phyloP scores from a whole-genome alignment of 2,797 vertebrate species.

The Scolopax bukidnonensis region DNA sequence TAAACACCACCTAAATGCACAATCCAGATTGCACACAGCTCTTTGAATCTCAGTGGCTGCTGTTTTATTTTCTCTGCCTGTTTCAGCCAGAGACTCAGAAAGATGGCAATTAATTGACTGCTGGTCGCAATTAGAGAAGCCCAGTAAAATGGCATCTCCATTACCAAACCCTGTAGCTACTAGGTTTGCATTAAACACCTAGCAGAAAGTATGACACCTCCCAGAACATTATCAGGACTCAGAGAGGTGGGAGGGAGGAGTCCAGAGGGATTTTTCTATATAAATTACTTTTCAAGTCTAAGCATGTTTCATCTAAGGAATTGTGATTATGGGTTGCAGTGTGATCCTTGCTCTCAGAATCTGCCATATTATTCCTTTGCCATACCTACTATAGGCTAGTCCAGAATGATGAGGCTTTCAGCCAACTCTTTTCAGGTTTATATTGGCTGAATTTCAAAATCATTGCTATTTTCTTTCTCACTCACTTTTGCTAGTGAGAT shows the following conservation, averaged over 20 bases:
- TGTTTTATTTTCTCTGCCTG: slow-evolving; percentile 11
- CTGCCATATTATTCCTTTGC: neutral
- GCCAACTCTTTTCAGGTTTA: neutral
- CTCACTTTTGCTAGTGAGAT: neutral
- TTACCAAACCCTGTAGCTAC: neutral
- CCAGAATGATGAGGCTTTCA: neutral
- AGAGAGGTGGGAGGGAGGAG: neutral
- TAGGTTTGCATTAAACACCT: neutral
- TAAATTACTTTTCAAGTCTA: neutral
- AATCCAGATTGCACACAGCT: slow-evolving; percentile 3
- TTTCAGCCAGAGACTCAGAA: neutral
- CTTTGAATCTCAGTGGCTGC: slow-evolving; percentile 28
- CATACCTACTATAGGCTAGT: neutral
- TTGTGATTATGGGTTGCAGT: neutral
- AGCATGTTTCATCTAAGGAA: neutral
- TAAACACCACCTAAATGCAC: slow-evolving; percentile 56
- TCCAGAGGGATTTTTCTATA: neutral
- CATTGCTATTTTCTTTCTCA: neutral
- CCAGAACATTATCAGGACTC: neutral
- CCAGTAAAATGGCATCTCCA: neutral
- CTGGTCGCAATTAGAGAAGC: neutral
- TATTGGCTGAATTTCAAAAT: neutral
- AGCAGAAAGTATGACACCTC: neutral
- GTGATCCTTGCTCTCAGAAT: neutral
- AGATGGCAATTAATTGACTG: neutral